Conservation (phyloP, 2,888 invertebrate genomes). For the Athalia rosae region DNA sequence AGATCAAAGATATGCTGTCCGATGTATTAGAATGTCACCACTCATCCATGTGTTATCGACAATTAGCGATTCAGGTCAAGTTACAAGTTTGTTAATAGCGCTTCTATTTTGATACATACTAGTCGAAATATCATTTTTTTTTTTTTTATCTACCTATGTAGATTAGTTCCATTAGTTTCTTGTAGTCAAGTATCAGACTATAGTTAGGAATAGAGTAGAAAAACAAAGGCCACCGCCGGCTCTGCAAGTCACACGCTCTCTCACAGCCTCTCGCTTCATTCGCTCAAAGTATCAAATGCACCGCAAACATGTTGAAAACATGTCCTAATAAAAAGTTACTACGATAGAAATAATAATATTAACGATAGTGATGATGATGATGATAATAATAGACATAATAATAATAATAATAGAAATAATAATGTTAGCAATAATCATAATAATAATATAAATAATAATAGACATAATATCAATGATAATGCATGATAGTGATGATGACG, state of each 20-base stretch:
- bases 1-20: conserved; percentile 60
- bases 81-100: conserved; percentile 41
- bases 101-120: conserved; percentile 38
- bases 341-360: conserved; percentile 53
- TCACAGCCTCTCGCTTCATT: conserved; percentile 5
- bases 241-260: conserved; percentile 53
- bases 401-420: conserved; percentile 51
- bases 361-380: conserved; percentile 46
- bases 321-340: conserved; percentile 58
- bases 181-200: conserved; percentile 16
- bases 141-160: conserved; percentile 47
- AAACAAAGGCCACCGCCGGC: conserved; percentile 58
- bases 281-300: conserved; percentile 9
- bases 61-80: conserved; percentile 48
- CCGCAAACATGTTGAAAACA: conserved; percentile 54
- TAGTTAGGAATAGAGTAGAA: conserved; percentile 45
- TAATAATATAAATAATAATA: conserved; percentile 62
- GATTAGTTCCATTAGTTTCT: conserved; percentile 31
- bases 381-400: conserved; percentile 44
- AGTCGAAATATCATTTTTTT: conserved; percentile 44
- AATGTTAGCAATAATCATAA: conserved; percentile 60
- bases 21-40: conserved; percentile 70
- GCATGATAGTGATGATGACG: conserved; percentile 55
- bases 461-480: no score
- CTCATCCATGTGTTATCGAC: conserved; percentile 63